phyloP scores from a whole-genome alignment of 2,113 vertebrate genomes.

The Litocranius walleri region DNA sequence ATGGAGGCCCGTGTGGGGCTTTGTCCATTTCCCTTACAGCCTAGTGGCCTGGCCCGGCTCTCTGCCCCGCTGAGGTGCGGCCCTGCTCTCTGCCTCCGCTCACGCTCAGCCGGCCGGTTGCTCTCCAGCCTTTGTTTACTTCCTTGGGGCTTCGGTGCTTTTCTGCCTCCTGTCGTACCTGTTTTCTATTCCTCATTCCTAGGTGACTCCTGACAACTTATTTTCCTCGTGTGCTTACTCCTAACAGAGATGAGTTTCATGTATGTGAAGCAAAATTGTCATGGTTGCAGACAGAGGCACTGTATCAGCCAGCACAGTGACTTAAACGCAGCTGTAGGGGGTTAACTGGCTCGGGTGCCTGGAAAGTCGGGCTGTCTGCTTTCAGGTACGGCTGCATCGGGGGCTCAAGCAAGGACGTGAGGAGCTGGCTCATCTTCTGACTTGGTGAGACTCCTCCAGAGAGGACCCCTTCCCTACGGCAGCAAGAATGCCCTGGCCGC shows the following conservation, averaged over 20 bases:
- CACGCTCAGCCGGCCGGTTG: not conserved
- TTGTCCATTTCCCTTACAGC: fast-evolving
- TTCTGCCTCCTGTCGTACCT: not conserved
- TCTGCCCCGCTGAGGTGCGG: not conserved
- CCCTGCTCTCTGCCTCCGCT: not conserved
- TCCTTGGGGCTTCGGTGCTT: too few relatives aligned
- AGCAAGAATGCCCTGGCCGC: not conserved
- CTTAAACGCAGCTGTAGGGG: not conserved
- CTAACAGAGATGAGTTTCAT: not conserved
- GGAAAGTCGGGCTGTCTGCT: not conserved
- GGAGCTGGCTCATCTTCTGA: not conserved
- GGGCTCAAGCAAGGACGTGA: not conserved
- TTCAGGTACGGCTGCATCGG: not conserved
- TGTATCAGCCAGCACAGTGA: not conserved
- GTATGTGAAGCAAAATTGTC: not conserved
- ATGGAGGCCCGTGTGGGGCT: not conserved
- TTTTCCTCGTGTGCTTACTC: not conserved
- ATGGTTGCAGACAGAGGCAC: not conserved
- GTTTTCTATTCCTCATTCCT: not conserved
- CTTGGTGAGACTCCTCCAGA: not conserved
- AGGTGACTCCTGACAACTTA: not conserved
- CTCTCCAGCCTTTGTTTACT: not conserved
- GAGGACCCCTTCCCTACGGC: not conserved
- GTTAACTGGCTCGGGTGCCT: not conserved
- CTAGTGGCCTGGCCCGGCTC: fast-evolving